phyloP scores from a whole-genome alignment of 1,140 invertebrate species.

The Euwallacea similis region DNA sequence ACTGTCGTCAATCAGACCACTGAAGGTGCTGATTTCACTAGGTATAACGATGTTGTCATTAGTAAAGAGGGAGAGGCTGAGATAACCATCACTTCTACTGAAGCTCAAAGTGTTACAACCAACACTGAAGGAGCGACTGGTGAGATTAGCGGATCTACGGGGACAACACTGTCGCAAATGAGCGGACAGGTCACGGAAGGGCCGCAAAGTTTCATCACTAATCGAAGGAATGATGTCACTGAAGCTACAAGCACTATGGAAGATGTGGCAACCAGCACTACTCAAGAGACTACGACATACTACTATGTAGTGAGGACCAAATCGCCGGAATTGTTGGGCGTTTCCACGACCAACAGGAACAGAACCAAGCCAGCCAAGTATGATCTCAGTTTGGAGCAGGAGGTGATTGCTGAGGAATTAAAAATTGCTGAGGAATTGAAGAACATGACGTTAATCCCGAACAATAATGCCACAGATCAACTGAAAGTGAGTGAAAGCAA shows the following conservation, averaged over 20 bases:
- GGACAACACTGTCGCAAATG: neutral
- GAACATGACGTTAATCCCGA: constrained; percentile 1
- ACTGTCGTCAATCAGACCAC: constrained; percentile 31
- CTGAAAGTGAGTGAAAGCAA: constrained; percentile 16
- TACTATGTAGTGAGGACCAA: constrained; percentile 8
- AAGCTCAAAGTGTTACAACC: constrained; percentile 14
- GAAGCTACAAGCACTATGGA: neutral
- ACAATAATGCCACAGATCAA: neutral
- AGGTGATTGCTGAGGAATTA: constrained; percentile 36
- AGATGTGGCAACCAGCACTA: neutral
- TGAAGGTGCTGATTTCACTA: constrained; percentile 28
- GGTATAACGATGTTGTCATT: constrained; percentile 52
- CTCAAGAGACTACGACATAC: constrained; percentile 23
- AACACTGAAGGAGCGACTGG: neutral
- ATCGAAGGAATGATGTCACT: neutral
- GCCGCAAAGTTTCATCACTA: neutral
- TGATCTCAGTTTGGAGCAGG: constrained; percentile 42
- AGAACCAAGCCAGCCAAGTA: constrained; percentile 41
- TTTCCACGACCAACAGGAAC: constrained; percentile 6
- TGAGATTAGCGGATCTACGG: neutral
- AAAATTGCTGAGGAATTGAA: constrained; percentile 7
- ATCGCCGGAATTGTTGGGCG: neutral
- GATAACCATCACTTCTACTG: constrained; percentile 33
- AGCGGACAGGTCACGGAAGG: neutral
- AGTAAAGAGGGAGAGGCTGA: constrained; percentile 53